phyloP scores from a whole-genome alignment of 2,888 invertebrate species.

The Boloria euphrosyne region DNA sequence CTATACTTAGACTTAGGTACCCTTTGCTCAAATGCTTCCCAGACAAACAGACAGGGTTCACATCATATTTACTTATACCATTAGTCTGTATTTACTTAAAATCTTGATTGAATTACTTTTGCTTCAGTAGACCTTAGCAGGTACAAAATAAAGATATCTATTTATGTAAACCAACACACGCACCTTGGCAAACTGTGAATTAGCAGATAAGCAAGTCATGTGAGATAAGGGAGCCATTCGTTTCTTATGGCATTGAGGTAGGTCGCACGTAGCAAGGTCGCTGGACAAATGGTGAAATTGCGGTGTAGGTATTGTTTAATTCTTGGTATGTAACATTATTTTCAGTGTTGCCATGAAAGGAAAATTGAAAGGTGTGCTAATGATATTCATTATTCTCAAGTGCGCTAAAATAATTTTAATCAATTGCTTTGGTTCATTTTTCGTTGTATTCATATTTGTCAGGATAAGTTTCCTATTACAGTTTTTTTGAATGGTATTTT shows the following conservation, averaged over 20 bases:
- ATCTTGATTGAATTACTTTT: no score
- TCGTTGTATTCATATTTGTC: no score
- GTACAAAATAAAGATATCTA: constrained; percentile 6
- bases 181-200: constrained; percentile 30
- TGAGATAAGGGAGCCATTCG: constrained; percentile 36
- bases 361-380: neutral
- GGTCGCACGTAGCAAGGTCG: constrained; percentile 33
- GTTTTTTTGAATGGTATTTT: no score
- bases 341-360: neutral
- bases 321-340: constrained; percentile 1
- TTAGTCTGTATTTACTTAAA: no score
- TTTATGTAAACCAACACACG: constrained; percentile 7
- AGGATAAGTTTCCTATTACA: no score
- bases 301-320: neutral
- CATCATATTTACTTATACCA: no score
- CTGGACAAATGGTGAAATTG: constrained; percentile 8
- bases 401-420: no score
- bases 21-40: no score
- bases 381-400: constrained; percentile 6
- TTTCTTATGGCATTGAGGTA: constrained; percentile 37
- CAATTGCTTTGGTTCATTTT: no score
- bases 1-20: no score
- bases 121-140: neutral
- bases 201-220: constrained; percentile 32
- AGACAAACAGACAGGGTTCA: no score